phyloP scores from a whole-genome alignment of 1,140 invertebrate genomes.

The Platorchestia sp. region DNA sequence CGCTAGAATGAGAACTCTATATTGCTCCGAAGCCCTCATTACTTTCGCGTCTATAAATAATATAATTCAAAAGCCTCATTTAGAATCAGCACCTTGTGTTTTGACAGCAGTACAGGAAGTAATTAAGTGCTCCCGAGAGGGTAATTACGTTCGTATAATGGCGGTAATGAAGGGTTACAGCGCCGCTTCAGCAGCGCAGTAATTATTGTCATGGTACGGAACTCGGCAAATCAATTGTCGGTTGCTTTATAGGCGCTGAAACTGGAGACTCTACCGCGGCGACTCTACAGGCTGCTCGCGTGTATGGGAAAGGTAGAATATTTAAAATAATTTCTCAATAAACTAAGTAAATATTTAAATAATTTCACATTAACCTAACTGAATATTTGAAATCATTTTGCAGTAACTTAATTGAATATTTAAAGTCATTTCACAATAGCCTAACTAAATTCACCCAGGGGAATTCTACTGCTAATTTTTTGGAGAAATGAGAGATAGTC shows the following conservation, averaged over 20 bases:
- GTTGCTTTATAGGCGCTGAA: not conserved
- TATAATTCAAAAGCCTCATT: not conserved
- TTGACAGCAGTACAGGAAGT: slow-evolving; percentile 34
- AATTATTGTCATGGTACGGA: slow-evolving; percentile 23
- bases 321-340: no score
- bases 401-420: no score
- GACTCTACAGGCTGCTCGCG: not conserved
- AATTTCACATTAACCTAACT: no score
- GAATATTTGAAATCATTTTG: no score
- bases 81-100: slow-evolving; percentile 11
- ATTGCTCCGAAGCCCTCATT: not conserved
- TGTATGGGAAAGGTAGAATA: no score
- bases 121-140: not conserved
- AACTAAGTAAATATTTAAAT: no score
- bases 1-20: not conserved
- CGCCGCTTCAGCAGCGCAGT: not conserved
- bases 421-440: no score
- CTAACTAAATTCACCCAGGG: no score
- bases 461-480: no score
- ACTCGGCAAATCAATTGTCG: slow-evolving; percentile 23
- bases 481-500: no score
- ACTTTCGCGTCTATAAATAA: not conserved
- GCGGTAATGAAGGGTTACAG: not conserved
- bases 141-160: slow-evolving; percentile 23
- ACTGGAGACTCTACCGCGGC: not conserved